Evolutionary conservation across 1,140 invertebrate species (phyloP), one percentile per base, ranked within the genome.

Genomic region (Elysia chlorotica): DNA sequence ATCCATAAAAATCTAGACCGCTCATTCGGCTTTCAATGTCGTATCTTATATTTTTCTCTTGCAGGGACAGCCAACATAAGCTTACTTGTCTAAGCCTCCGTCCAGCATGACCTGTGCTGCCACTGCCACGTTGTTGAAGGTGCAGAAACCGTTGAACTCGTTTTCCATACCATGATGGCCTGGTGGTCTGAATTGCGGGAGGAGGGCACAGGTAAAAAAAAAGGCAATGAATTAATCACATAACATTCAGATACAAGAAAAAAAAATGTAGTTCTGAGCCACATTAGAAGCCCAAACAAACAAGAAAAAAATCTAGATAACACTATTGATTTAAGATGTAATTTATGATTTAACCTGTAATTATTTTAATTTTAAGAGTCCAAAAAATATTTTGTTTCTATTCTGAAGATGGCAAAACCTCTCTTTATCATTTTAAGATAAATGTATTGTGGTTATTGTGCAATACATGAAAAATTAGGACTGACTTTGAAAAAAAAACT

Each of bases 101-200:
- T 76, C 73, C 2, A 97, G 83, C 37, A 93, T 93, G 84, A 93
- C 91, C 79, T 93, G 91, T 17, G 96, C 95, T 6, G 95, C 96
- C 62, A 99, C 88, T 0, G 95, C 97, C 0, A 97, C 96, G 88
- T 99, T 99, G 85, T 99, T 99, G 80, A 98, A 98, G 82, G 94
- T 94, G 87, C 98, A 99, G 87, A 96, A 99, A n/a, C 97, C 97
- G 88, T 94, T 89, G 71, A 92, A 95, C 85, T 94, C 93, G 28
- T 91, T 88, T 75, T 91, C 88, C 93, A 96, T 96, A 3, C 97
- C 97, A 91, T 99, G 98, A 90, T 99, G 98, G 33, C 98, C 98
- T 21, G 97, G 97, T 41, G 97, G 97, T 75, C 96, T 92, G 17
- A 70, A 37, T 17, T 4, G 35, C 14, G 4, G n/a, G 30, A n/a